Conservation (phyloP, 92 coral and sea anemone species). For the Palythoa heliodiscus region DNA sequence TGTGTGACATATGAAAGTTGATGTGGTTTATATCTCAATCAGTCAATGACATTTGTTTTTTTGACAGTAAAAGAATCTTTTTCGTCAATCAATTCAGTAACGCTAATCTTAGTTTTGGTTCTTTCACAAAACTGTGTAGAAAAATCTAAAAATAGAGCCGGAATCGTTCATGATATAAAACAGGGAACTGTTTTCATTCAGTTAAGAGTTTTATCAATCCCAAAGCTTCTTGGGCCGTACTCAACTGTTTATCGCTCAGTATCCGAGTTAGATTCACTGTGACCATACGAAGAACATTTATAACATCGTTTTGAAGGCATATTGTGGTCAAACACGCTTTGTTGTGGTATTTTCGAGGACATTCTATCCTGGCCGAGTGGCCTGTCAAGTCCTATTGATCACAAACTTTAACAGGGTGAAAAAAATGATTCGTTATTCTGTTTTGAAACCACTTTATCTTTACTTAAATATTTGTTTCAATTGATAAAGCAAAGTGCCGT, state of each 20-base stretch:
- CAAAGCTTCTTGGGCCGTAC: no score
- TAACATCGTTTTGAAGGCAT: background rate
- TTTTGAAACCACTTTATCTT: slow-evolving; percentile 14
- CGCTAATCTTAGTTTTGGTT: background rate
- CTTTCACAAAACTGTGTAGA: background rate
- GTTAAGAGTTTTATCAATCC: no score
- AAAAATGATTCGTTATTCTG: background rate
- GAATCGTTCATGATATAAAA: background rate
- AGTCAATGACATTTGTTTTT: background rate
- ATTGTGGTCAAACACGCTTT: background rate
- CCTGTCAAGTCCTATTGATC: background rate
- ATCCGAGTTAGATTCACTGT: no score
- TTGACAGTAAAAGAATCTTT: background rate
- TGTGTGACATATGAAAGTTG: background rate
- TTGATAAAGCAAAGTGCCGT: slow-evolving; percentile 2
- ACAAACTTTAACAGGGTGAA: background rate
- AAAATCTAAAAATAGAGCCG: background rate
- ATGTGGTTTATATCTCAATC: background rate
- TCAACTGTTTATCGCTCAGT: no score
- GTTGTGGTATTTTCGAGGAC: background rate
- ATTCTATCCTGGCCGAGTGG: background rate
- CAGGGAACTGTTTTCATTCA: background rate
- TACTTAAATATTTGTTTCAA: slow-evolving; percentile 1
- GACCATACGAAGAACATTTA: no score
- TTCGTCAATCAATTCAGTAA: background rate